These are phyloP conservation scores for Hyphantria cunea DNA, from an alignment of 1,140 invertebrate genomes.

Conservation along the genomic window DNA sequence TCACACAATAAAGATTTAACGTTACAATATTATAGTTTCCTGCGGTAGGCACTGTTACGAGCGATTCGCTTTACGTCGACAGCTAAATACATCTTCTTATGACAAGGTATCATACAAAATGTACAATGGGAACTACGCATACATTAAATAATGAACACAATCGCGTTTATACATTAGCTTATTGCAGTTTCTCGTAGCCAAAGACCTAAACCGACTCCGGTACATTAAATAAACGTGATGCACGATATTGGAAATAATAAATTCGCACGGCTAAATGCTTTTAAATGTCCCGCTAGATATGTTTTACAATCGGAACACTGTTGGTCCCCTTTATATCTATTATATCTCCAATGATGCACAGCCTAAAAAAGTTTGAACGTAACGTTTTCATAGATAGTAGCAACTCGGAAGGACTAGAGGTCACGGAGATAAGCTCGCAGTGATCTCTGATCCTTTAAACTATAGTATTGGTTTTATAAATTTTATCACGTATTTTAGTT, in stretches of 20 bases:
- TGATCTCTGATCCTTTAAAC: too few relatives aligned
- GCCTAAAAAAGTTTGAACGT: too few relatives aligned
- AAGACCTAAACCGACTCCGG: not conserved
- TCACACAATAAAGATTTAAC: too few relatives aligned
- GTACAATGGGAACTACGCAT: slow-evolving; percentile 45
- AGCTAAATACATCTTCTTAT: slow-evolving; percentile 26
- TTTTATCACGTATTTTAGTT: too few relatives aligned
- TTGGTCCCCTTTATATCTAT: too few relatives aligned
- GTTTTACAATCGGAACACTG: not conserved
- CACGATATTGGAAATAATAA: not conserved
- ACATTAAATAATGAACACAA: slow-evolving; percentile 65
- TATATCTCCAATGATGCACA: too few relatives aligned
- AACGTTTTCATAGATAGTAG: too few relatives aligned
- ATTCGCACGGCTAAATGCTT: not conserved
- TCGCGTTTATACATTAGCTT: slow-evolving; percentile 56
- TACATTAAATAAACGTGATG: not conserved
- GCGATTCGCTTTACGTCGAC: slow-evolving; percentile 18
- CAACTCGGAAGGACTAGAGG: too few relatives aligned
- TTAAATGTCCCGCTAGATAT: not conserved
- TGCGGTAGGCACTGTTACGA: slow-evolving; percentile 26
- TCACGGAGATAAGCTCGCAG: too few relatives aligned
- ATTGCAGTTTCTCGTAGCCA: slow-evolving; percentile 34
- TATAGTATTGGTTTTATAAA: too few relatives aligned
- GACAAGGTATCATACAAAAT: slow-evolving; percentile 47
- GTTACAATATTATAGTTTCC: slow-evolving; percentile 10